Percentiles rank a stretch among this genome's conserved stretches.
These are phyloP conservation scores for Alligator sinensis DNA, from an alignment of 2,113 vertebrate species.

Conservation along the genomic window DNA sequence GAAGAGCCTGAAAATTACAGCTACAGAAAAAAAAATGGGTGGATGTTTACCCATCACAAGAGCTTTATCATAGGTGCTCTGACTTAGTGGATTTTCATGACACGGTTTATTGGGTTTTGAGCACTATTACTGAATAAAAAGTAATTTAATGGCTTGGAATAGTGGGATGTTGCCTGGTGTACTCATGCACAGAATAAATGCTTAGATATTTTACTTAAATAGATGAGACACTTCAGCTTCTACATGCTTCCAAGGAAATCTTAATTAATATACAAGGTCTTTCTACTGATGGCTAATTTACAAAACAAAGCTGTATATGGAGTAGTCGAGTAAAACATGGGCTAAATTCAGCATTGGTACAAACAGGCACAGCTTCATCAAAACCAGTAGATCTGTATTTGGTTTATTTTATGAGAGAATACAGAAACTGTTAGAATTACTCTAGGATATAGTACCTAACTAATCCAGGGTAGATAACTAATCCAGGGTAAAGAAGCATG, in stretches of 20 bases:
- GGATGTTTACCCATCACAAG: not conserved
- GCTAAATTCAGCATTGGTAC: not conserved
- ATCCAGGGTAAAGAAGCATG: not conserved
- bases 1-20: not conserved
- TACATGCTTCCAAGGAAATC: not conserved
- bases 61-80: not conserved
- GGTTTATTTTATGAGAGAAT: not conserved
- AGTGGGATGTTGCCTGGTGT: not conserved
- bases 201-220: not conserved
- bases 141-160: not conserved
- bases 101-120: not conserved
- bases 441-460: not conserved
- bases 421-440: not conserved
- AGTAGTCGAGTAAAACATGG: not conserved
- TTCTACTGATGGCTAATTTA: not conserved
- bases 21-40: not conserved
- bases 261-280: not conserved
- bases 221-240: not conserved
- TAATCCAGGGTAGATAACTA: not conserved
- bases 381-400: not conserved
- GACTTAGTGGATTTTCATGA: not conserved
- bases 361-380: not conserved
- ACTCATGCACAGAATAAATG: not conserved
- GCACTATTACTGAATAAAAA: not conserved
- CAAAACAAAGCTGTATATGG: not conserved